Evolutionary conservation across 1,140 invertebrate genomes (phyloP).

Genomic region (Tetranychus cinnabarinus): DNA sequence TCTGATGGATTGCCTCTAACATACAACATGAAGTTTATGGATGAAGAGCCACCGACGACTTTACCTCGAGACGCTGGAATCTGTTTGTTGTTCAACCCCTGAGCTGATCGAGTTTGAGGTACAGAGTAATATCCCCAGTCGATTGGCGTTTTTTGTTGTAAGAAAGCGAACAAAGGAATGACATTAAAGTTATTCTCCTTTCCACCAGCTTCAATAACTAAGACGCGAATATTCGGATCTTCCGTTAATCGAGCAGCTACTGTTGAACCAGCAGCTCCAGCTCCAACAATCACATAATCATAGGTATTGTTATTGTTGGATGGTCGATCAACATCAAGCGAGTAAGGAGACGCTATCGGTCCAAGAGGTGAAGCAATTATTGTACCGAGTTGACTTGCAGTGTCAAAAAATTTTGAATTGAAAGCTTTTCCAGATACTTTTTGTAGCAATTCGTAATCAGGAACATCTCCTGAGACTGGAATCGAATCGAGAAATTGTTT

Average conservation of each 20-base stretch:
- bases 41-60: conserved; percentile 43
- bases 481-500: too few relatives aligned
- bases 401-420: neutral
- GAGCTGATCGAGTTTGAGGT: conserved; percentile 50
- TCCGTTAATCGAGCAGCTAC: neutral
- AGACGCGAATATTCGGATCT: neutral
- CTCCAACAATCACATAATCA: neutral
- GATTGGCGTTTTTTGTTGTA: conserved; percentile 48
- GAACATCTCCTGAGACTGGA: too few relatives aligned
- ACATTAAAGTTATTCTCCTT: neutral
- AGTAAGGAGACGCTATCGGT: too few relatives aligned
- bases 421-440: too few relatives aligned
- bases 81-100: conserved; percentile 28
- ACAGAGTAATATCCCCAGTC: conserved; percentile 84
- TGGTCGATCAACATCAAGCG: too few relatives aligned
- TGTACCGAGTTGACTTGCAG: too few relatives aligned
- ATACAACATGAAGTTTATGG: conserved; percentile 83
- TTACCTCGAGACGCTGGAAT: conserved; percentile 16
- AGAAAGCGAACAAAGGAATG: neutral
- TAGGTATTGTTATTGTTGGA: neutral
- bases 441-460: too few relatives aligned
- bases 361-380: too few relatives aligned
- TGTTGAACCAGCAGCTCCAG: neutral
- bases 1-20: conserved; percentile 69
- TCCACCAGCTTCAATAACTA: neutral